phyloP scores from a whole-genome alignment of 2,888 invertebrate genomes.

The Myathropa florea region DNA sequence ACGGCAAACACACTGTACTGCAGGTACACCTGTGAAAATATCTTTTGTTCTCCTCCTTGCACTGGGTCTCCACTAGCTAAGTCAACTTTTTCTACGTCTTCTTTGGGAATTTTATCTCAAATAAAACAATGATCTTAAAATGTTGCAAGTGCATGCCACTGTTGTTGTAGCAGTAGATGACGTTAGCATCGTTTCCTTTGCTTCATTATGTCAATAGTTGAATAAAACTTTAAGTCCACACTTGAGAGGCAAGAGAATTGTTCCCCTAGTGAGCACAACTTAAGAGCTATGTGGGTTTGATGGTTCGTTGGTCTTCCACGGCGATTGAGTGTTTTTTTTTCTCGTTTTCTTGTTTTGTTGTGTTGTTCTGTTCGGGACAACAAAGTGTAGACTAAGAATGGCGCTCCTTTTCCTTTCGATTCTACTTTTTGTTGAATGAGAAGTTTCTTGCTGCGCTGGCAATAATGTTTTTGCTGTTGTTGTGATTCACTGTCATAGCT shows the following conservation, averaged over 20 bases:
- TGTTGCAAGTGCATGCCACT: constrained; percentile 36
- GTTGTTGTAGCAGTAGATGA: constrained; percentile 1
- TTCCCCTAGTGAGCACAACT: constrained; percentile 30
- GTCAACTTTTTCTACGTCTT: not conserved
- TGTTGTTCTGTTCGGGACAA: constrained; percentile 26
- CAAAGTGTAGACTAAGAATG: constrained; percentile 28
- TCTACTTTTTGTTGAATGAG: not conserved
- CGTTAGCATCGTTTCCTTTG: constrained; percentile 30
- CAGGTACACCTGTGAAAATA: constrained; percentile 55
- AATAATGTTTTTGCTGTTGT: constrained; percentile 26
- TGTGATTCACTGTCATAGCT: constrained; percentile 20
- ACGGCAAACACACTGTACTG: constrained; percentile 46
- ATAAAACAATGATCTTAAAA: constrained; percentile 44
- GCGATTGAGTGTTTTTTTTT: constrained; percentile 10
- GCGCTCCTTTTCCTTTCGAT: not conserved
- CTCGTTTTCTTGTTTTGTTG: not conserved
- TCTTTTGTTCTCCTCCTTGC: constrained; percentile 24
- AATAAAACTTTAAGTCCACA: constrained; percentile 59
- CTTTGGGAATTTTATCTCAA: constrained; percentile 32
- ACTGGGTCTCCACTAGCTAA: constrained; percentile 13
- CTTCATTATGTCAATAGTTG: constrained; percentile 65
- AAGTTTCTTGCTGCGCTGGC: constrained; percentile 14
- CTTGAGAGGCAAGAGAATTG: constrained; percentile 39
- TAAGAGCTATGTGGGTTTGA: constrained; percentile 49
- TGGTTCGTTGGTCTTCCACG: constrained; percentile 30